Conservation (phyloP, 2,113 vertebrate species). For the Chrysemys picta region DNA sequence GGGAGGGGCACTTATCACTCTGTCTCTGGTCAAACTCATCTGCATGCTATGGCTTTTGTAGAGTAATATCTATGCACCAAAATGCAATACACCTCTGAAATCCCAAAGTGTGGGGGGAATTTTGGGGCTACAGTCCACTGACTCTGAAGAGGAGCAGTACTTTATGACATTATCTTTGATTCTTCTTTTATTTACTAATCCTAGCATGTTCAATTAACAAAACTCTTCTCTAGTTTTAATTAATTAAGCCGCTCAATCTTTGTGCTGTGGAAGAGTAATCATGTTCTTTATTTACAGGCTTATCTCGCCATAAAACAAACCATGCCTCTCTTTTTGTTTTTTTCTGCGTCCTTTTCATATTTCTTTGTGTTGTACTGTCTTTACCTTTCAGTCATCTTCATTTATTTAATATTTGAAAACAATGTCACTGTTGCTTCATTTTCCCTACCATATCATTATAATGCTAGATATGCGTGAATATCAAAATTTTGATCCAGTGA, state of each 20-base stretch:
- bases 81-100: neutral
- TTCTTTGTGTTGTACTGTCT: neutral
- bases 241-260: neutral
- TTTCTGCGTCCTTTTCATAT: neutral
- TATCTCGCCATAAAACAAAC: neutral
- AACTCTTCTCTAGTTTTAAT: neutral
- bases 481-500: neutral
- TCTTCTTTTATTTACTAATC: neutral
- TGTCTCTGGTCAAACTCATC: neutral
- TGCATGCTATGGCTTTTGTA: neutral
- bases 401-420: neutral
- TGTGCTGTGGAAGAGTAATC: neutral
- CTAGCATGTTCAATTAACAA: neutral
- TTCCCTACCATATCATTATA: neutral
- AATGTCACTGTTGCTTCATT: neutral
- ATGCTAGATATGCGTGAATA: neutral
- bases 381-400: neutral
- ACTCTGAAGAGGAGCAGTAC: neutral
- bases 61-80: neutral
- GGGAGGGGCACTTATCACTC: neutral
- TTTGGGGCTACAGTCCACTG: neutral
- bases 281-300: neutral
- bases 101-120: neutral
- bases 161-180: neutral
- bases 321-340: fast-evolving